Base-by-base conservation (phyloP, 2,888 invertebrate genomes). In the Athalia circularis region DNA sequence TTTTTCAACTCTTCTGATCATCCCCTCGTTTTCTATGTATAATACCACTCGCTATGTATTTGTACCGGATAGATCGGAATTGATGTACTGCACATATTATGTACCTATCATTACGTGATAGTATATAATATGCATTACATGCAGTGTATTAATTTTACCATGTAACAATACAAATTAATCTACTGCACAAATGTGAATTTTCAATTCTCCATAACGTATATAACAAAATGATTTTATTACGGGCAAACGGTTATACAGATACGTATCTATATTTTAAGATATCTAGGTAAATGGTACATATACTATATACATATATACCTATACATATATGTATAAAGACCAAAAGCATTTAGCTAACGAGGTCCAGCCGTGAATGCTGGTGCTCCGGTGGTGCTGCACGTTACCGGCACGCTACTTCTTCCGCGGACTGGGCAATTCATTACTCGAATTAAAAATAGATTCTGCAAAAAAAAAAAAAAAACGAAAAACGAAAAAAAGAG, bases 401-500 rank as follows among this genome's bases (percentile, higher is more conserved):
- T 29, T 29, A 29, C 29, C 29, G 29, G 29, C 29, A 29, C 29
- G 29, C 29, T 29, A 29, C 57, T 57, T 70, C 54, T 57, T 54
- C 47, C 11, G 52, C 52, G 52, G 52, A 54, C 57, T 54, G 57
- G 70, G 52, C 70, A 52, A 70, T 70, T 70, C 59, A 59, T 70
- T 70, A 70, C 59, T 13, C 70, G 52, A 68, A 68, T 68, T 68
- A 68, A 68, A 68, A 68, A 68, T 68, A 68, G 29, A 68, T 68
- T 52, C 15, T 5, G 62, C 62, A 29, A 13, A 29, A 29, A 62
- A 62, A 29, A 3, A 3, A 52, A 52, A 11, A 1, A 6, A 64
- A 8, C 43, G 9, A 64, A 64, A n/a, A 7, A 47, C 0, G 0
- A n/a, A 47, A 47, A 45, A 45, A 11, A 62, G 62, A 15, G 29